Conservation (phyloP, 2,797 vertebrate species). For the Anabacerthia variegaticeps region DNA sequence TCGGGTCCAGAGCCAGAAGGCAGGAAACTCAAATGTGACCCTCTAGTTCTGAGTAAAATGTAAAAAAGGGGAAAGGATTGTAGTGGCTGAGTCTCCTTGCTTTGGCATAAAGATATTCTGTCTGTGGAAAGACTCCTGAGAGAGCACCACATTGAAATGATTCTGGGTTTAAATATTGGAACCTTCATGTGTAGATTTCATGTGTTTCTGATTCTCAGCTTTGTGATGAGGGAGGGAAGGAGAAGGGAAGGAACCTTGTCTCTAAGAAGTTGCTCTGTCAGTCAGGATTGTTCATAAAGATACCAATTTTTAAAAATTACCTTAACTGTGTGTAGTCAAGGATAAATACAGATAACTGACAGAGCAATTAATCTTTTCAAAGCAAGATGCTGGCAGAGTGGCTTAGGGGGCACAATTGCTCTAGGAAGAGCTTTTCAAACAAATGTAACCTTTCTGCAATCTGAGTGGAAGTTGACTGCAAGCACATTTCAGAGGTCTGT, state of each 20-base stretch:
- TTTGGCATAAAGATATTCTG: neutral
- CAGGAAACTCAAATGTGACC: neutral
- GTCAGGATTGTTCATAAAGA: neutral
- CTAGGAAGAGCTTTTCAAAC: neutral
- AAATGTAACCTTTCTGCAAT: neutral
- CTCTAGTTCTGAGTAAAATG: neutral
- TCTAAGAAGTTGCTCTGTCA: neutral
- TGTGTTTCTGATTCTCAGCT: neutral
- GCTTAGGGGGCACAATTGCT: neutral
- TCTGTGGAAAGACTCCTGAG: neutral
- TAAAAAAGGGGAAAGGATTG: neutral
- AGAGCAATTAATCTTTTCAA: neutral
- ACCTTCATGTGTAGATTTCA: neutral
- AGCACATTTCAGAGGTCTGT: neutral
- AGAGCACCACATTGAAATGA: neutral
- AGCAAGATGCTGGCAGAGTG: neutral
- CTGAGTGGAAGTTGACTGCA: neutral
- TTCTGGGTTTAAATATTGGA: neutral
- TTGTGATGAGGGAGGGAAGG: neutral
- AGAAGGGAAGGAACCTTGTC: neutral
- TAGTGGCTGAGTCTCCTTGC: neutral
- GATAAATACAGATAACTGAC: neutral
- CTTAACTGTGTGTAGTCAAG: neutral
- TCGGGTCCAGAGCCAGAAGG: neutral
- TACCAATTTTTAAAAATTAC: neutral